phyloP scores from a whole-genome alignment of 2,797 vertebrate genomes.

The Danionella dracula region DNA sequence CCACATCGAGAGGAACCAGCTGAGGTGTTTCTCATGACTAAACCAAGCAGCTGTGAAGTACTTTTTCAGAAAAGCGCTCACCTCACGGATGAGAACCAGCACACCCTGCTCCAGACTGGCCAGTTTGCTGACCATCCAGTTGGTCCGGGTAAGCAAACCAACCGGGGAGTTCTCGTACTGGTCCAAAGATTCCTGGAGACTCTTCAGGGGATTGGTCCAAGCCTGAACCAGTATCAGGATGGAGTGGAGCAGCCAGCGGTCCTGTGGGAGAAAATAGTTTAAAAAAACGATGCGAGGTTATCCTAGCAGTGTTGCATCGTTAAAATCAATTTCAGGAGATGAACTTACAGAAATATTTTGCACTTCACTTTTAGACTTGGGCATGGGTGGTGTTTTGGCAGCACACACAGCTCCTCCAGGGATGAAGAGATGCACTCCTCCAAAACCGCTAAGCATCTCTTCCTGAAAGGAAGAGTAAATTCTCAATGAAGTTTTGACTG shows the following conservation, averaged over 20 bases:
- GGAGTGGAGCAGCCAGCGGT: slow-evolving; percentile 52
- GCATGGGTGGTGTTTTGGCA: slow-evolving; percentile 22
- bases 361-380: slow-evolving; percentile 44
- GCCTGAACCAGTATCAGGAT: slow-evolving; percentile 44
- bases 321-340: background rate
- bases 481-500: no score
- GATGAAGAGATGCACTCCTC: slow-evolving; percentile 11
- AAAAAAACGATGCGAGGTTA: background rate
- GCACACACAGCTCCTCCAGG: slow-evolving; percentile 34
- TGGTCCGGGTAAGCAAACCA: slow-evolving; percentile 42
- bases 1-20: no score
- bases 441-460: slow-evolving; percentile 40
- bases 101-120: slow-evolving; percentile 47
- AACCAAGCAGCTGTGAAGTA: no score
- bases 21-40: no score
- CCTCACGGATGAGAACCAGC: slow-evolving; percentile 43
- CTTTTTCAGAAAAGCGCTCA: background rate
- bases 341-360: slow-evolving; percentile 46
- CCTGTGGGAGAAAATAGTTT: slow-evolving; percentile 18
- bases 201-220: slow-evolving; percentile 45
- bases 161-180: slow-evolving; percentile 37
- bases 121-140: slow-evolving; percentile 47
- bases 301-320: background rate
- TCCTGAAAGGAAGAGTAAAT: slow-evolving; percentile 32
- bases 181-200: slow-evolving; percentile 45